phyloP scores from a whole-genome alignment of 2,888 invertebrate genomes.

The Lydus trimaculatus region DNA sequence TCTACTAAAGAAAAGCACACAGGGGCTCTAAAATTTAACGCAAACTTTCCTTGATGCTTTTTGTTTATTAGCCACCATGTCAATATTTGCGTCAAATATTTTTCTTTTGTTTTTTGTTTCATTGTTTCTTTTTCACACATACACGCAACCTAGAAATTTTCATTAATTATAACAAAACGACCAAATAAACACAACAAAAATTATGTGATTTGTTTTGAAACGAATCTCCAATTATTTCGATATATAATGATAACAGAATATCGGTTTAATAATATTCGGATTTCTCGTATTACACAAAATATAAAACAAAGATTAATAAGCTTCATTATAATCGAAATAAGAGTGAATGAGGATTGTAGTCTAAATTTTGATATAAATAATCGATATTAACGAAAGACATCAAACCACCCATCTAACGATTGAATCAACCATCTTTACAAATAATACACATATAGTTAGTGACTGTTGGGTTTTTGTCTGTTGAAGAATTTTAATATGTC shows the following conservation, averaged over 20 bases:
- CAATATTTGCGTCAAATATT: conserved; percentile 39
- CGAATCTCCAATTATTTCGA: background rate
- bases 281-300: conserved; percentile 27
- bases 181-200: background rate
- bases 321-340: conserved; percentile 27
- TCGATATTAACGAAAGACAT: conserved; percentile 25
- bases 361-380: conserved; percentile 26
- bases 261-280: conserved; percentile 3
- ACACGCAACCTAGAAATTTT: background rate
- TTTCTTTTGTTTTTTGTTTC: background rate
- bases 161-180: background rate
- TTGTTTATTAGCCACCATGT: conserved; percentile 45
- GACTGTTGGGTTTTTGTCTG: conserved; percentile 16
- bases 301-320: conserved; percentile 24
- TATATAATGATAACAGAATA: background rate
- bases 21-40: conserved; percentile 43
- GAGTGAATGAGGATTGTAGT: conserved; percentile 12
- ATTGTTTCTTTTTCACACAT: background rate
- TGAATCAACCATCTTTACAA: background rate
- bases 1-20: conserved; percentile 15
- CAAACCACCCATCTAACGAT: conserved; percentile 13
- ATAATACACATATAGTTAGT: background rate
- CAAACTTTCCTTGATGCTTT: conserved; percentile 40
- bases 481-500: conserved; percentile 21
- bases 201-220: background rate